phyloP scores from a whole-genome alignment of 2,888 invertebrate species.

The Orthosia gracilis region DNA sequence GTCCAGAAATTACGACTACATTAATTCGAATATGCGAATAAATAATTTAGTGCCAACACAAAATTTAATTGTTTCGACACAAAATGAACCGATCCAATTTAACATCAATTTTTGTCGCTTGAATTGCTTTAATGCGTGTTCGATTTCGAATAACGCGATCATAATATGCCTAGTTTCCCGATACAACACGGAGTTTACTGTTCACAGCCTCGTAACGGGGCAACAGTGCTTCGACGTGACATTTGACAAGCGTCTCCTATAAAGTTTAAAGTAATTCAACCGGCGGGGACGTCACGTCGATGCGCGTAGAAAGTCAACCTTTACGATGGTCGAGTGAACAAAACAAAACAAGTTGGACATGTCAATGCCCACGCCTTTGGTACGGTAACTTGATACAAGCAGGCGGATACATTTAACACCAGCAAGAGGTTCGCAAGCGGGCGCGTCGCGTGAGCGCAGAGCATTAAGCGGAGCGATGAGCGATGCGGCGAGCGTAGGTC shows the following conservation, averaged over 20 bases:
- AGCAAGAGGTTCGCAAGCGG: constrained; percentile 81
- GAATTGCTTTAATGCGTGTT: constrained; percentile 60
- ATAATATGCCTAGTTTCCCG: constrained; percentile 59
- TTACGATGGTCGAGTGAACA: constrained; percentile 87
- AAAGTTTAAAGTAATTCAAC: constrained; percentile 84
- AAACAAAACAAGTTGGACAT: constrained; percentile 90
- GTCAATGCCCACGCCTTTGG: constrained; percentile 91
- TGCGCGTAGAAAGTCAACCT: constrained; percentile 89
- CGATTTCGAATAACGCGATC: constrained; percentile 53
- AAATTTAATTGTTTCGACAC: constrained; percentile 70
- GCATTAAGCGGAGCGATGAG: constrained; percentile 81
- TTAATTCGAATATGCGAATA: constrained; percentile 75
- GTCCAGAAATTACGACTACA: constrained; percentile 75
- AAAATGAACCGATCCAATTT: constrained; percentile 65
- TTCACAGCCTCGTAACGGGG: constrained; percentile 70
- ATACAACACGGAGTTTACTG: constrained; percentile 66
- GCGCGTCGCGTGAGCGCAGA: constrained; percentile 73
- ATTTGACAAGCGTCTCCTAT: constrained; percentile 83
- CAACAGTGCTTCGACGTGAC: constrained; percentile 72
- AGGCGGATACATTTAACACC: constrained; percentile 90
- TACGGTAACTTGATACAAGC: constrained; percentile 89
- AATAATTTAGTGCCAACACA: constrained; percentile 69
- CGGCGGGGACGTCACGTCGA: constrained; percentile 85
- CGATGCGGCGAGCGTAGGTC: constrained; percentile 73
- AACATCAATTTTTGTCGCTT: constrained; percentile 64